Evolutionary conservation across 2,113 vertebrate species (phyloP).

Genomic region (Mixornis gularis): DNA sequence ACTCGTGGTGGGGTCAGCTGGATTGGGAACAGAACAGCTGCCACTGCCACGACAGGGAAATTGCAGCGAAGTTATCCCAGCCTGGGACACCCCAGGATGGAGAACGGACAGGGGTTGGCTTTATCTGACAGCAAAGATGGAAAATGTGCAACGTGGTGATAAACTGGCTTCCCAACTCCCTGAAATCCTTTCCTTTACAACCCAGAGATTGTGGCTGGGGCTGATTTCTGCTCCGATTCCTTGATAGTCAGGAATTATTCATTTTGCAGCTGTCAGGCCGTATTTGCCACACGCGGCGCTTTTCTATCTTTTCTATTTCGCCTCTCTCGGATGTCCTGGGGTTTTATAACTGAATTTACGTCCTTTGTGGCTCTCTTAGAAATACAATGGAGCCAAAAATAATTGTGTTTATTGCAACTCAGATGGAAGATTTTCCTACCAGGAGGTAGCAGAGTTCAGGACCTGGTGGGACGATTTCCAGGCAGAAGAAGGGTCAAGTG

Average conservation of each 20-base stretch:
- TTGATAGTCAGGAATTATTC: conserved; percentile 30
- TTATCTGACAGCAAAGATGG: neutral
- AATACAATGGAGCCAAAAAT: neutral
- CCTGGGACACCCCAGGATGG: neutral
- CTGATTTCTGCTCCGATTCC: conserved; percentile 41
- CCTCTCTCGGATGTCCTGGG: neutral
- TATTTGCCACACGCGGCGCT: neutral
- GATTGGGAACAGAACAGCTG: neutral
- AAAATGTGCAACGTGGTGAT: neutral
- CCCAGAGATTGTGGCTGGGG: neutral
- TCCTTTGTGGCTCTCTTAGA: neutral
- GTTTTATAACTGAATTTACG: conserved; percentile 18
- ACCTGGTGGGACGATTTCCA: neutral
- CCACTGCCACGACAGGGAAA: neutral
- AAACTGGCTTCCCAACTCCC: neutral
- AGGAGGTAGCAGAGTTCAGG: neutral
- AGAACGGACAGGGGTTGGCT: neutral
- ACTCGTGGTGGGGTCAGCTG: neutral
- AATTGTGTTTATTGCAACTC: neutral
- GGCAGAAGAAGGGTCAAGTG: neutral
- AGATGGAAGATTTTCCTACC: neutral
- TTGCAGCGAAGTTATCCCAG: neutral
- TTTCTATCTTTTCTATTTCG: neutral
- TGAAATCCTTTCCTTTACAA: neutral
- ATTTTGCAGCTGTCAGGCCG: conserved; percentile 29